phyloP scores from a whole-genome alignment of 2,113 vertebrate species.

The Barnardius zonarius region DNA sequence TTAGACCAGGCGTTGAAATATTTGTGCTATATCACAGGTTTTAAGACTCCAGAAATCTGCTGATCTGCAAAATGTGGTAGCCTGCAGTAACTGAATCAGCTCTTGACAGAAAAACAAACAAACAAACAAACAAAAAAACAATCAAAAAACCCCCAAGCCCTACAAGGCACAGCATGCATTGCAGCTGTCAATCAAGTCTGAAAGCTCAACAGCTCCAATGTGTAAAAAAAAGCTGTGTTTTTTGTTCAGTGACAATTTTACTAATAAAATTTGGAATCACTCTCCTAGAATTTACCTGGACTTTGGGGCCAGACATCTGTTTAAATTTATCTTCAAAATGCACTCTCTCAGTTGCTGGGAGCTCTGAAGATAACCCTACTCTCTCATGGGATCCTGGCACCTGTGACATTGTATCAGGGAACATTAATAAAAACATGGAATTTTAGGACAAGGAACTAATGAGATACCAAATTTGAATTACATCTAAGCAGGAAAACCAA shows the following conservation, averaged over 20 bases:
- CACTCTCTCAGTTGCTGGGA: conserved; percentile 77
- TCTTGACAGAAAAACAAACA: background rate
- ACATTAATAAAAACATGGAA: conserved; percentile 75
- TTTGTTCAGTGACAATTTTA: background rate
- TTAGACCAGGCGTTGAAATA: background rate
- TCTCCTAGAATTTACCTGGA: conserved; percentile 83
- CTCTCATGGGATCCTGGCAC: conserved; percentile 85
- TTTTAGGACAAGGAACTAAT: conserved; percentile 29
- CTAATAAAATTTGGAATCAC: background rate
- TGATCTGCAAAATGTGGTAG: background rate
- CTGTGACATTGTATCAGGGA: conserved; percentile 85
- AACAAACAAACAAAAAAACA: background rate
- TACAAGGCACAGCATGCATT: background rate
- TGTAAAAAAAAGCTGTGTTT: background rate
- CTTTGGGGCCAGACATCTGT: conserved; percentile 89
- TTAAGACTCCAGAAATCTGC: background rate
- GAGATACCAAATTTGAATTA: background rate
- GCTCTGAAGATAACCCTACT: conserved; percentile 88
- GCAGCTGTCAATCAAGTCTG: background rate
- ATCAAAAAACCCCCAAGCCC: background rate
- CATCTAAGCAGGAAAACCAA: background rate
- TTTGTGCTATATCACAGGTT: background rate
- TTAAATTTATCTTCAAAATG: conserved; percentile 88
- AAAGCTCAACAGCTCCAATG: background rate
- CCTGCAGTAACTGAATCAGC: background rate